phyloP scores from a whole-genome alignment of 2,888 invertebrate genomes.

The Litoditis marina region DNA sequence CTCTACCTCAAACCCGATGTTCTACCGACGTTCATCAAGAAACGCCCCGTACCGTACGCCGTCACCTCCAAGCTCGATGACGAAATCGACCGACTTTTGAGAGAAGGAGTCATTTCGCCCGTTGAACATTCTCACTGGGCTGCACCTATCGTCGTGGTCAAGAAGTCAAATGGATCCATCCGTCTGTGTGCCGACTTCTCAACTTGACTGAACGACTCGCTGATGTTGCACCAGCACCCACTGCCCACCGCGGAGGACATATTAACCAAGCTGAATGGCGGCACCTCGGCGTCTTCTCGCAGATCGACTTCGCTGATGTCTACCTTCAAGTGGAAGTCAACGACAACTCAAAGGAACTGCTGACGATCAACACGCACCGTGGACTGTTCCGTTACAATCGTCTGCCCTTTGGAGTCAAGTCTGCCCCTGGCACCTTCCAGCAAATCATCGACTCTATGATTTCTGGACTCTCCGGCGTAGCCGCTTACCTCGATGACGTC shows the following conservation, averaged over 20 bases:
- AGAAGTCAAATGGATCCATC: constrained; percentile 35
- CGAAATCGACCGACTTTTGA: constrained; percentile 27
- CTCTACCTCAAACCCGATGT: constrained; percentile 18
- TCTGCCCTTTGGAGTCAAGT: constrained; percentile 42
- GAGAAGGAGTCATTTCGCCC: constrained; percentile 17
- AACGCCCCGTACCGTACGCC: constrained; percentile 24
- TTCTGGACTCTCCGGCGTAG: constrained; percentile 22
- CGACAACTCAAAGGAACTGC: constrained; percentile 23
- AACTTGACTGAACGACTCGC: constrained; percentile 34
- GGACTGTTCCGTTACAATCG: constrained; percentile 39
- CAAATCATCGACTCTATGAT: constrained; percentile 29
- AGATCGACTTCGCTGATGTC: constrained; percentile 42
- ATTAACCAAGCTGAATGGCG: constrained; percentile 32
- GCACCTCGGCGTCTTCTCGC: constrained; percentile 27
- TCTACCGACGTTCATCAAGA: constrained; percentile 11
- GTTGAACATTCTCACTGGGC: constrained; percentile 32
- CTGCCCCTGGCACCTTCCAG: constrained; percentile 42
- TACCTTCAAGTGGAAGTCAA: constrained; percentile 41
- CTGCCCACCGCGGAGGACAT: constrained; percentile 37
- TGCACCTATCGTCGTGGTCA: constrained; percentile 36
- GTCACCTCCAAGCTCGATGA: neutral
- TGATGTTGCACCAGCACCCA: constrained; percentile 32
- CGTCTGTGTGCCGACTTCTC: constrained; percentile 44
- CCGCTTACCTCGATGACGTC: constrained; percentile 39
- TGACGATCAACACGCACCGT: constrained; percentile 39